Conservation (phyloP, 2,888 invertebrate species). For the Lepidocyrtinus sp. region DNA sequence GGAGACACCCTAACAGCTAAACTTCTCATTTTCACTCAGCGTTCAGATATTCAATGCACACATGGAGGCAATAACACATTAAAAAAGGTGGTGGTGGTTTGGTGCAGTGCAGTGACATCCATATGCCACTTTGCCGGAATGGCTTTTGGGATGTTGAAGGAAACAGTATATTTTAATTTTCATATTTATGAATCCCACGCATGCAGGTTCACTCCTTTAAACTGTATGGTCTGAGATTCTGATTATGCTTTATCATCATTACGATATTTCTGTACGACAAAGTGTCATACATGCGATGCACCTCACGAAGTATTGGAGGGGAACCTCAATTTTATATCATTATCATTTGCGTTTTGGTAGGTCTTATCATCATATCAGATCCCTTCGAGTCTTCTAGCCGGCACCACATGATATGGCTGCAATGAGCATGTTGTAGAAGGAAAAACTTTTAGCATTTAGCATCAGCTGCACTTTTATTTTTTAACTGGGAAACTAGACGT, state of each 20-base stretch:
- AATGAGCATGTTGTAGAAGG: not conserved
- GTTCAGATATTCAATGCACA: slow-evolving; percentile 36
- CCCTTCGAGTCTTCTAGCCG: not conserved
- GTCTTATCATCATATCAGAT: not conserved
- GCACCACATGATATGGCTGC: not conserved
- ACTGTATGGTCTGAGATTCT: not conserved
- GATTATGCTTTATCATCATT: slow-evolving; percentile 1
- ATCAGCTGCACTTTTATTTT: slow-evolving; percentile 13
- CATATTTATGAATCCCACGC: slow-evolving; percentile 27
- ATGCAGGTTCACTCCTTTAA: not conserved
- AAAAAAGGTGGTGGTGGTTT: slow-evolving; percentile 29
- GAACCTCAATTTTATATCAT: slow-evolving; percentile 5
- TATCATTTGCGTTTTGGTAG: not conserved
- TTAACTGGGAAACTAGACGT: not conserved
- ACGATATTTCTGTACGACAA: slow-evolving; percentile 24
- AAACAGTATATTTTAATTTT: slow-evolving; percentile 36
- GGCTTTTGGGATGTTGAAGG: not conserved
- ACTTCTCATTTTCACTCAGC: slow-evolving; percentile 42
- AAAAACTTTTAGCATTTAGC: not conserved
- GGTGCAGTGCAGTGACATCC: slow-evolving; percentile 23
- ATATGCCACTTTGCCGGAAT: slow-evolving; percentile 9
- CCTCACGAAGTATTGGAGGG: slow-evolving; percentile 29
- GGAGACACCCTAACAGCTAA: slow-evolving; percentile 45
- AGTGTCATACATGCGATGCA: slow-evolving; percentile 36
- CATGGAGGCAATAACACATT: slow-evolving; percentile 50